Evolutionary conservation across 2,888 invertebrate genomes (phyloP).

Genomic region (Nomada ferruginata): DNA sequence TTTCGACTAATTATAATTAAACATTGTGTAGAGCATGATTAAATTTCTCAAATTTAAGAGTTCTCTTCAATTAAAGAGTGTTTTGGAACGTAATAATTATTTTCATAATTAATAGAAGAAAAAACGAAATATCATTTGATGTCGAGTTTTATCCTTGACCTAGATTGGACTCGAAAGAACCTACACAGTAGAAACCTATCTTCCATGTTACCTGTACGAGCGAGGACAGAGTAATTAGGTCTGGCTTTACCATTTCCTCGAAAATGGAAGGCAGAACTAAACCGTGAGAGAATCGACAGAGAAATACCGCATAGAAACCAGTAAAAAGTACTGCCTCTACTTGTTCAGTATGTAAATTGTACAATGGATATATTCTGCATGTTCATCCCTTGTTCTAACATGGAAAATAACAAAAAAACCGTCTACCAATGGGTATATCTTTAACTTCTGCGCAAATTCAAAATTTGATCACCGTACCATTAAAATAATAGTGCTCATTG

Average conservation of each 20-base stretch:
- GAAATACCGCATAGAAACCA: constrained; percentile 18
- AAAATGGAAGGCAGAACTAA: constrained; percentile 27
- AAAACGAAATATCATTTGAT: neutral
- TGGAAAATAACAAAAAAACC: neutral
- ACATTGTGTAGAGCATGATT: neutral
- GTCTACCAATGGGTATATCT: neutral
- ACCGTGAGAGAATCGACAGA: constrained; percentile 16
- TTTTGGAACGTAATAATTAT: neutral
- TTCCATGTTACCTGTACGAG: constrained; percentile 6
- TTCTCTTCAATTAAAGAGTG: neutral
- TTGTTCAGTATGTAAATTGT: neutral
- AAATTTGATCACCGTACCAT: too few species aligned
- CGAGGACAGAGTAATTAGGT: constrained; percentile 38
- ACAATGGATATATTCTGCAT: neutral
- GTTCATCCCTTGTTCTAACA: neutral
- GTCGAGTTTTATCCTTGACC: constrained; percentile 25
- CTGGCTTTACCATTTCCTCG: constrained; percentile 46
- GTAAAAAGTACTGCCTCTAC: constrained; percentile 4
- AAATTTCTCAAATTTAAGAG: neutral
- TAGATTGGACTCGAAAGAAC: constrained; percentile 10
- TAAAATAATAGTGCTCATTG: too few species aligned
- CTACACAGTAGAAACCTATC: constrained; percentile 26
- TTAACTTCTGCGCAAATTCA: neutral
- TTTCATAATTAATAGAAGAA: neutral
- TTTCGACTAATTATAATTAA: too few species aligned